Evolutionary conservation across 2,113 vertebrate genomes (phyloP).

Genomic region (Osmerus mordax): DNA sequence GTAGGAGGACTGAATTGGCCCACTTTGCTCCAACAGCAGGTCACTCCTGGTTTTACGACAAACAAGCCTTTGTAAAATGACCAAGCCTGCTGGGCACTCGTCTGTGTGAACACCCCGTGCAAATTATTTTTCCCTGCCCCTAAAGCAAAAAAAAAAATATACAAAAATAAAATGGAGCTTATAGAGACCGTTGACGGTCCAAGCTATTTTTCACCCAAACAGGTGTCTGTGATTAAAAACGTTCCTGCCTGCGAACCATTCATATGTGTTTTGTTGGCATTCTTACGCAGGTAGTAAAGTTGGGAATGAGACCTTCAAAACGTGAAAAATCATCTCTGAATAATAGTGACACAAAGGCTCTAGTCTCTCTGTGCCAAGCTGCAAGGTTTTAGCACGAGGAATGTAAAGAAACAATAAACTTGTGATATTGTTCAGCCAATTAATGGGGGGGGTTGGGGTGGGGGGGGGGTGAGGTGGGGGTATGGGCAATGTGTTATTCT

Average conservation of each 20-base stretch:
- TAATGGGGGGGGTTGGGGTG: constrained; percentile 37
- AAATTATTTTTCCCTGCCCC: constrained; percentile 43
- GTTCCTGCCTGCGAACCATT: constrained; percentile 58
- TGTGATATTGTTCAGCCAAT: constrained; percentile 65
- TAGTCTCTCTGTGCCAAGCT: constrained; percentile 60
- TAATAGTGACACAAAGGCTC: constrained; percentile 64
- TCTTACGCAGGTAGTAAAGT: constrained; percentile 56
- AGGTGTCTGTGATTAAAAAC: constrained; percentile 69
- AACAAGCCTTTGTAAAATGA: constrained; percentile 60
- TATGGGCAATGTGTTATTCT: constrained; percentile 41
- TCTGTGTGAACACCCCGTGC: constrained; percentile 36
- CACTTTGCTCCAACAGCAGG: constrained; percentile 52
- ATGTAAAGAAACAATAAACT: constrained; percentile 64
- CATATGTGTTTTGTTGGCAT: constrained; percentile 61
- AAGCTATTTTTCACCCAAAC: constrained; percentile 53
- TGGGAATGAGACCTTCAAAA: constrained; percentile 50
- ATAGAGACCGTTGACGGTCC: constrained; percentile 48
- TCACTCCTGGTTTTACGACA: constrained; percentile 63
- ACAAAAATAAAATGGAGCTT: constrained; percentile 9
- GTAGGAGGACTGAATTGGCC: constrained; percentile 50
- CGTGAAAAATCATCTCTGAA: constrained; percentile 42
- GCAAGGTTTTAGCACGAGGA: constrained; percentile 48
- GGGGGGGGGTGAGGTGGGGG: constrained; percentile 38
- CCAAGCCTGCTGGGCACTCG: constrained; percentile 50
- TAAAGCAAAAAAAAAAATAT: constrained; percentile 31